phyloP scores from a whole-genome alignment of 2,797 vertebrate species.

The Bradypodion ventrale region DNA sequence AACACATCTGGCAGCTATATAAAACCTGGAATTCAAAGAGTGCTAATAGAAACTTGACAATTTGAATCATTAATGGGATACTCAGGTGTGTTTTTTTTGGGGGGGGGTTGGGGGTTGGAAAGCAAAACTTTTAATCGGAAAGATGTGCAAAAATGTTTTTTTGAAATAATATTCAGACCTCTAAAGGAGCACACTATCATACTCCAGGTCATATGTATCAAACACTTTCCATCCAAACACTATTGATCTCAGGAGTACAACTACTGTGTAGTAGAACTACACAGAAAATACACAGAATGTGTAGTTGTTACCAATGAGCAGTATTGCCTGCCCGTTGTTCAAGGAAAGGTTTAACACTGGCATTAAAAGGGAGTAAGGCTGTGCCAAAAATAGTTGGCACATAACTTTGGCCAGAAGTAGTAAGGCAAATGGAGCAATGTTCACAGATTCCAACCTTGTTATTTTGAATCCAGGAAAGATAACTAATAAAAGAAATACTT shows the following conservation, averaged over 20 bases:
- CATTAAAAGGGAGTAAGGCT: not conserved
- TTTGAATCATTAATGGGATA: not conserved
- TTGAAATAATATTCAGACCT: slow-evolving; percentile 10
- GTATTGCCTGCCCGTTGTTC: not conserved
- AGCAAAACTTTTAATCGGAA: not conserved
- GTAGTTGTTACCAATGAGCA: slow-evolving; percentile 8
- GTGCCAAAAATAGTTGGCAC: slow-evolving; percentile 31
- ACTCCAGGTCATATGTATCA: slow-evolving; percentile 12
- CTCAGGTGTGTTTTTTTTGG: slow-evolving; percentile 25
- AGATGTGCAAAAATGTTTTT: not conserved
- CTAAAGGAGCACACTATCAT: not conserved
- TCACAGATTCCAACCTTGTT: not conserved
- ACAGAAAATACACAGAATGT: not conserved
- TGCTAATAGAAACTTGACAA: not conserved
- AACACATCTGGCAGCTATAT: slow-evolving; percentile 9
- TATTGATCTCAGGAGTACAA: not conserved
- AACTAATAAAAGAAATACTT: not conserved
- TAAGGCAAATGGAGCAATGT: not conserved
- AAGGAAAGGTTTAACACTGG: slow-evolving; percentile 31
- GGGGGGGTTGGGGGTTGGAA: slow-evolving; percentile 24
- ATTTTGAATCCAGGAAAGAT: not conserved
- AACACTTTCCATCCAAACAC: not conserved
- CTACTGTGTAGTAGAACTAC: not conserved
- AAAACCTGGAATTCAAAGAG: slow-evolving; percentile 15
- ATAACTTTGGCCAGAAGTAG: slow-evolving; percentile 22